These are phyloP conservation scores for Myotis daubentonii DNA, from an alignment of 2,797 vertebrate species.

Conservation along the genomic window DNA sequence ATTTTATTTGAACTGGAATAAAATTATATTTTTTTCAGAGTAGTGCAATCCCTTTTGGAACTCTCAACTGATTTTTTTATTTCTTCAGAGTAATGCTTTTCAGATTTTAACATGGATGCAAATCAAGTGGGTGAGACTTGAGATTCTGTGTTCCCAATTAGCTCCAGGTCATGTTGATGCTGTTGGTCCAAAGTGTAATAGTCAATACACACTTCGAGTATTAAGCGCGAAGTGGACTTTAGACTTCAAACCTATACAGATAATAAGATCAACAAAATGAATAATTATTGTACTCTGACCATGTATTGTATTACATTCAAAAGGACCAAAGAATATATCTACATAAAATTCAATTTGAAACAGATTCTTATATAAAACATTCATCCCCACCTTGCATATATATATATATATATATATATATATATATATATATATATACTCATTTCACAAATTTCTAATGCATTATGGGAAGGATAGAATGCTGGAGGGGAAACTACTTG, in stretches of 20 bases:
- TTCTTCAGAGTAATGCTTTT: background rate
- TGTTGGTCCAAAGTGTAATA: background rate
- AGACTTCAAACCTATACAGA: background rate
- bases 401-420: background rate
- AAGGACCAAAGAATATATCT: background rate
- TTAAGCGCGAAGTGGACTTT: background rate
- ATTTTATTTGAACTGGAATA: slow-evolving; percentile 18
- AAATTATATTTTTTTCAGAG: background rate
- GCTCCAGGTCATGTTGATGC: background rate
- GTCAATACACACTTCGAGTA: background rate
- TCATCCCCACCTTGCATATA: background rate
- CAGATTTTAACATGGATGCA: background rate
- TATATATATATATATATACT: too few species aligned
- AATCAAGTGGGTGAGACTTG: background rate
- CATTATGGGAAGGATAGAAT: slow-evolving; percentile 50
- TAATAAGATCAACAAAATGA: slow-evolving; percentile 1
- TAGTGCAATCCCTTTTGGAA: background rate
- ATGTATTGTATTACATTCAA: background rate
- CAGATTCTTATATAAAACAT: background rate
- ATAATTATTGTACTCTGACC: background rate
- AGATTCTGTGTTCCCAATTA: background rate
- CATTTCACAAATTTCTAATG: slow-evolving; percentile 25
- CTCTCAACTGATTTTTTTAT: background rate
- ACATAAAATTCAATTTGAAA: background rate
- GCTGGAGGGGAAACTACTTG: slow-evolving; percentile 61